Base-by-base conservation (phyloP, 2,888 invertebrate genomes). In the Caenorhabditis doughertyi region DNA sequence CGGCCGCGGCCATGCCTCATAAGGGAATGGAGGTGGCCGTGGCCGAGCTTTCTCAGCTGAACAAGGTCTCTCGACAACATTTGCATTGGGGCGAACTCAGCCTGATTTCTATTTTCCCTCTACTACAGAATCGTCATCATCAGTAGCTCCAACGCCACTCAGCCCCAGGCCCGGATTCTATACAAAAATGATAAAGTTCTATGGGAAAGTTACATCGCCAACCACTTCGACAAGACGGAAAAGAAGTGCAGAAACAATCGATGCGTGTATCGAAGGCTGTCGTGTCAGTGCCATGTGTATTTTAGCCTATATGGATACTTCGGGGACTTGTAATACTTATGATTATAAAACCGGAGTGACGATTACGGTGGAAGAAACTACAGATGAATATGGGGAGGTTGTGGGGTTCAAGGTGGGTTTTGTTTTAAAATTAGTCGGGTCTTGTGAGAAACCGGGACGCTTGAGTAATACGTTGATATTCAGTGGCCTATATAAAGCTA, bases 381-480 rank as follows among this genome's bases (percentile, higher is more conserved):
- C 56, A 7, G 21, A 21, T 23, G 25, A n/a, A 7, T 23, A 39
- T 42, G 58, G 42, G 7, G 58, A 42, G 25, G 25, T 60, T 0
- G 58, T 60, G 5, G 60, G n/a, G 27, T 44, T 44, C 7, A 42
- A 60, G 42, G 60, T 44, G n/a, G n/a, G 60, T n/a, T 25, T 25
- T 0, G 32, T 32, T n/a, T n/a, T n/a, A n/a, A n/a, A 44, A 35
- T 35, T 35, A 9, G 9, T 35, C 9, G 35, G 9, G 35, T 7
- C 9, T 35, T 35, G n/a, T n/a, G n/a, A n/a, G n/a, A n/a, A n/a
- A n/a, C n/a, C n/a, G n/a, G n/a, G n/a, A n/a, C n/a, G n/a, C n/a
- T n/a, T n/a, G n/a, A n/a, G n/a, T n/a, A n/a, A n/a, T n/a, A n/a
- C n/a, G n/a, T n/a, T n/a, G n/a, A n/a, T n/a, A n/a, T n/a, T n/a